phyloP scores from a whole-genome alignment of 2,113 vertebrate genomes.

The Cynopterus brachyotis region DNA sequence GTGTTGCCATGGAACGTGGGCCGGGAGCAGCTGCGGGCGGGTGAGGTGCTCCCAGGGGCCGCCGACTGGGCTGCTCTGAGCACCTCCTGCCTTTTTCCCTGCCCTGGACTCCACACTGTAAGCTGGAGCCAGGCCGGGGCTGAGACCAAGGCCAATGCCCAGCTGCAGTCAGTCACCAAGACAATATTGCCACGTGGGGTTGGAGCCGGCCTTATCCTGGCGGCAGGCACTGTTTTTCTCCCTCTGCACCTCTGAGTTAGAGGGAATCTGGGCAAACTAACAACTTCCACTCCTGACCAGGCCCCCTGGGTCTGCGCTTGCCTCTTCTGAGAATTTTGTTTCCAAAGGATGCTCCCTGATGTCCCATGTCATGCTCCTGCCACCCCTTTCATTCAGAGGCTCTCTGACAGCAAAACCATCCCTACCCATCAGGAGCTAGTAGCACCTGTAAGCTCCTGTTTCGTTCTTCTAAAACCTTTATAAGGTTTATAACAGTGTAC shows the following conservation, averaged over 20 bases:
- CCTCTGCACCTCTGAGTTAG: background rate
- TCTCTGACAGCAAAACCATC: background rate
- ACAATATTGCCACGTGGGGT: fast-evolving
- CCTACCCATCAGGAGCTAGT: too few species aligned
- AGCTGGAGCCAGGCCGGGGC: background rate
- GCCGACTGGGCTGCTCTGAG: background rate
- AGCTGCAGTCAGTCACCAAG: background rate
- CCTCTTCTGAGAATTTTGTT: background rate
- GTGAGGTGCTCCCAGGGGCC: constrained; percentile 64
- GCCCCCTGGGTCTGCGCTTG: background rate
- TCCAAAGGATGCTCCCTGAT: background rate
- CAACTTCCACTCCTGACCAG: background rate
- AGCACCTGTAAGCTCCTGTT: too few species aligned
- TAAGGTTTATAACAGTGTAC: fast-evolving
- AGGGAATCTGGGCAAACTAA: background rate
- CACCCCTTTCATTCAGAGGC: background rate
- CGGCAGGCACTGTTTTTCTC: background rate
- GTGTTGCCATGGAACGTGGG: constrained; percentile 71
- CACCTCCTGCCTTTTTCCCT: background rate
- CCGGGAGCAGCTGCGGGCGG: constrained; percentile 30
- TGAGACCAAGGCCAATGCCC: background rate
- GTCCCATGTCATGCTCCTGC: background rate
- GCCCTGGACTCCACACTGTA: fast-evolving
- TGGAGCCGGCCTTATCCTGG: background rate
- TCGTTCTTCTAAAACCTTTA: background rate